Evolutionary conservation across 2,888 invertebrate species (phyloP), one percentile per base, ranked within the genome.

Genomic region (Tipula unca): DNA sequence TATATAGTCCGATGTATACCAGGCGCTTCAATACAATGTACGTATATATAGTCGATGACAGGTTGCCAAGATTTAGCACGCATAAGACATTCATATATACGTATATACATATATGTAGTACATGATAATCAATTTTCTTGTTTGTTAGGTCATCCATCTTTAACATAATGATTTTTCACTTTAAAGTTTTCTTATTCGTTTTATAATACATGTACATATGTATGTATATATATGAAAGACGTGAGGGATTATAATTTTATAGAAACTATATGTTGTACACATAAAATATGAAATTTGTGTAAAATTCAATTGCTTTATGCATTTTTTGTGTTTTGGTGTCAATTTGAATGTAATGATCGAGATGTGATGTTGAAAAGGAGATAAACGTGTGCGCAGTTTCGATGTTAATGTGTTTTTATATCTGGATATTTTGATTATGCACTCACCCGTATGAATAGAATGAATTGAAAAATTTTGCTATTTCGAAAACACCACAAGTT

Each of bases 91-190:
- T n/a, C 39, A 48, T 48, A 48, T 4, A 42, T 39, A 6, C 35
- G 14, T 6, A 5, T 48, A 20, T n/a, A n/a, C n/a, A n/a, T n/a
- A n/a, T n/a, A n/a, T n/a, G n/a, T n/a, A n/a, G n/a, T 48, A 69
- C 69, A 69, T 10, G 69, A 69, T 69, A 25, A 20, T 69, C 69
- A 10, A 69, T 69, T 69, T 69, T 69, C 69, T 69, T 69, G 69
- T 69, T 69, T 69, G 69, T 69, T 69, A 69, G 69, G 69, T 69
- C 69, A 69, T 69, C n/a, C 69, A 69, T 69, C 69, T 69, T 69
- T 69, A 69, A 69, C 69, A 69, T 25, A 10, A 54, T 17, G 17
- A 54, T 54, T 54, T 54, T 54, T 54, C 17, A 20, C 17, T 54
- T 54, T 54, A 17, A 54, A 54, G 0, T 54, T 54, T 54, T 54